Evolutionary conservation across 2,113 vertebrate genomes (phyloP).

Genomic region (Myxocyprinus asiaticus): DNA sequence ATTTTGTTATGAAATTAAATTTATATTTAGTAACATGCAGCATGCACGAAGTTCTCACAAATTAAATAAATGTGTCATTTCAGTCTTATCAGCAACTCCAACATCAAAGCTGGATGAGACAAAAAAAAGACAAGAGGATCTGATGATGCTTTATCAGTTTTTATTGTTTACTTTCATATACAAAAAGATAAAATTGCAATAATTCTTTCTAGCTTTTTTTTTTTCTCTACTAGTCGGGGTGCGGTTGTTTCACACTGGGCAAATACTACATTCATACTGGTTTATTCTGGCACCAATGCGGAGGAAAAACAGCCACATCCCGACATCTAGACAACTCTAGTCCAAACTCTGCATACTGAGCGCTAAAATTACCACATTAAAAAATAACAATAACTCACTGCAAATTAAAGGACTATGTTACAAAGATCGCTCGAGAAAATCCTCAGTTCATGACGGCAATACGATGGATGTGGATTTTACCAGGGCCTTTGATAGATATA

Average conservation of each 20-base stretch:
- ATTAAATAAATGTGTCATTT: too few relatives aligned
- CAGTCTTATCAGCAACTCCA: too few relatives aligned
- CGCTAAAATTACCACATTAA: slow-evolving; percentile 91
- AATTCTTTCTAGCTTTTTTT: slow-evolving; percentile 77
- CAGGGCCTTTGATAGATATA: slow-evolving; percentile 75
- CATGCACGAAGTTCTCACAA: too few relatives aligned
- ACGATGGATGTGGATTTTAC: slow-evolving; percentile 75
- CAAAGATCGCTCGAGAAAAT: slow-evolving; percentile 77
- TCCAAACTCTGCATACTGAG: slow-evolving; percentile 80
- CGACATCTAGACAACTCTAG: slow-evolving; percentile 80
- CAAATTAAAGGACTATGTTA: slow-evolving; percentile 89
- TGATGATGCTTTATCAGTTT: slow-evolving; percentile 73
- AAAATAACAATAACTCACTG: slow-evolving; percentile 82
- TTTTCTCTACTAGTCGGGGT: slow-evolving; percentile 73
- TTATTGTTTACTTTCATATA: slow-evolving; percentile 82
- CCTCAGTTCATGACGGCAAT: slow-evolving; percentile 79
- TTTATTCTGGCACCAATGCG: slow-evolving; percentile 84
- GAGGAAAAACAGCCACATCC: slow-evolving; percentile 81
- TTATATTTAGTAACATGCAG: too few relatives aligned
- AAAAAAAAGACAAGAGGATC: background rate
- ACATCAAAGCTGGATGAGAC: too few relatives aligned
- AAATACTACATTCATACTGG: slow-evolving; percentile 91
- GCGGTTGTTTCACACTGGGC: slow-evolving; percentile 79
- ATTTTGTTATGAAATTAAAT: too few relatives aligned
- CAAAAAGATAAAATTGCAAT: slow-evolving; percentile 93